Conservation (phyloP, 2,888 invertebrate species). For the Priocnemis perturbator region DNA sequence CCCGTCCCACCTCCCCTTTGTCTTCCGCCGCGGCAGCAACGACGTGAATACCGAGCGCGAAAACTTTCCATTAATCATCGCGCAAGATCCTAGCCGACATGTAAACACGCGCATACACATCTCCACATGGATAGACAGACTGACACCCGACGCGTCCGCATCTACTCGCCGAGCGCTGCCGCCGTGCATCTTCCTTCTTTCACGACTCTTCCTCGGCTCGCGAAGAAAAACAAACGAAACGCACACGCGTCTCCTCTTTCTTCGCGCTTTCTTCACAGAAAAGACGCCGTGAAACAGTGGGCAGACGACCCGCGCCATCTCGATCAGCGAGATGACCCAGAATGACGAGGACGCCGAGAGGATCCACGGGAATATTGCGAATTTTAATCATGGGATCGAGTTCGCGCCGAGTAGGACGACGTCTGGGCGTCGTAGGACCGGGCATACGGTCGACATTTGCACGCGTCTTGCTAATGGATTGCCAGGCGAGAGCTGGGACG, state of each 20-base stretch:
- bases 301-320: too few relatives aligned
- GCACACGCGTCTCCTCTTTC: too few relatives aligned
- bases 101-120: too few relatives aligned
- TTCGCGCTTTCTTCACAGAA: too few relatives aligned
- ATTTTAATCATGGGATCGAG: conserved; percentile 67
- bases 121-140: too few relatives aligned
- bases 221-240: too few relatives aligned
- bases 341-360: not conserved
- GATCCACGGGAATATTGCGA: conserved; percentile 38
- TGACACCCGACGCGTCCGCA: not conserved
- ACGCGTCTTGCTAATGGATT: conserved; percentile 65
- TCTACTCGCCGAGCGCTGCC: not conserved
- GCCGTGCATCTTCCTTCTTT: not conserved
- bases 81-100: too few relatives aligned
- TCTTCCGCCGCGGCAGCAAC: not conserved
- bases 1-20: too few relatives aligned
- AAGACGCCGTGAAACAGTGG: too few relatives aligned
- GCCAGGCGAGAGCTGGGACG: conserved; percentile 56
- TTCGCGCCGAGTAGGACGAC: conserved; percentile 34
- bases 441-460: conserved; percentile 30
- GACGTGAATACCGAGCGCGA: too few relatives aligned
- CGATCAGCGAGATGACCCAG: not conserved
- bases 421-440: conserved; percentile 20
- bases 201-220: not conserved
- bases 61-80: too few relatives aligned